Evolutionary conservation across 2,797 vertebrate species (phyloP), one percentile per base, ranked within the genome.

Genomic region (Psittacula echo): DNA sequence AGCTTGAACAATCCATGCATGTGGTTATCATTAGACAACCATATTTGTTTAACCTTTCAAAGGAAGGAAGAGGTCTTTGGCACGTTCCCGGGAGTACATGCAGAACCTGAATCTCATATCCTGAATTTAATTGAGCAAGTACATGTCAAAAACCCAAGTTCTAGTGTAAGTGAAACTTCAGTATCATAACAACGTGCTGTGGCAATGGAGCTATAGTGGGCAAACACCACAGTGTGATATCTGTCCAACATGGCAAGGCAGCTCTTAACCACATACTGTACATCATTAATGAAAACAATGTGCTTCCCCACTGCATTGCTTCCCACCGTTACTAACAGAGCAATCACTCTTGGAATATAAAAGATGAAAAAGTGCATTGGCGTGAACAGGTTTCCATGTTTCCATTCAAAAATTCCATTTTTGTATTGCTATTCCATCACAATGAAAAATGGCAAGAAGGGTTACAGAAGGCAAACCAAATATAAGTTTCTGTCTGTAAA

Each of bases 1-100:
- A 91, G 83, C 77, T 26, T 23, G 48, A 95, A 76, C 89, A 67
- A 34, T 66, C 50, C 3, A 29, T 24, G 56, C 94, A 91, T 86
- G 77, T 85, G 87, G 94, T 91, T 96, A 88, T 54, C 91, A 11
- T 82, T 23, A 92, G 11, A 34, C 85, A 70, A 56, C 77, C 47
- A 1, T 87, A 91, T 95, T 95, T 96, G 83, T 96, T 93, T 95
- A 95, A 96, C 90, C 91, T 97, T 94, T 64, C 60, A 87, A 34
- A 87, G 91, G 92, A 96, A 96, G 95, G 96, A 96, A 96, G 77
- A 95, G 60, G 85, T 88, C 89, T 94, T 44, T 96, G 95, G 89
- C 85, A 87, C 24, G 0, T 32, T 74, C 61, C 62, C 3, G 8
- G 83, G 64, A 94, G 76, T 73, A 89, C 81, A 90, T 6, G 1